Percentiles rank a stretch among this genome's conserved stretches.
phyloP scores from a whole-genome alignment of 2,113 vertebrate genomes.

The Probosciger aterrimus region DNA sequence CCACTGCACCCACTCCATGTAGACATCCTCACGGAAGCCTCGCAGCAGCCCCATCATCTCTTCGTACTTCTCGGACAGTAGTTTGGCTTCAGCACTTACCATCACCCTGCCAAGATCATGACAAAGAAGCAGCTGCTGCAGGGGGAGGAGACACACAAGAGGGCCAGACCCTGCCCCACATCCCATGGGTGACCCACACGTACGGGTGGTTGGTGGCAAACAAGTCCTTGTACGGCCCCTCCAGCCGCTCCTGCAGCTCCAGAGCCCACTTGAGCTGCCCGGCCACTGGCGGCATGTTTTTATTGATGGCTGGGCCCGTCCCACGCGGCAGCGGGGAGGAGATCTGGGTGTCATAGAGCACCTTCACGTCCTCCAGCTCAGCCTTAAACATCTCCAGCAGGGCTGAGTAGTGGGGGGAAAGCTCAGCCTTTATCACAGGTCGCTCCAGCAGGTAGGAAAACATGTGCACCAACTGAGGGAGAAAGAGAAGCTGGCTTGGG shows the following conservation, averaged over 20 bases:
- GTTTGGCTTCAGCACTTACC: slow-evolving; percentile 53
- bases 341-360: slow-evolving; percentile 64
- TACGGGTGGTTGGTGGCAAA: slow-evolving; percentile 70
- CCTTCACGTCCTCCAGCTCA: slow-evolving; percentile 72
- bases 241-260: slow-evolving; percentile 75
- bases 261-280: slow-evolving; percentile 76
- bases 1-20: slow-evolving; percentile 43
- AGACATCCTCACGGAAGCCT: slow-evolving; percentile 12
- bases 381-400: slow-evolving; percentile 70
- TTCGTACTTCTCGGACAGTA: slow-evolving; percentile 56
- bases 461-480: slow-evolving; percentile 77
- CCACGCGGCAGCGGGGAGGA: rapidly evolving
- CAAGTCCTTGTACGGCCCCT: slow-evolving; percentile 53
- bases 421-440: slow-evolving; percentile 66
- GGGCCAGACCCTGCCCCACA: rapidly evolving
- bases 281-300: slow-evolving; percentile 72
- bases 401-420: slow-evolving; percentile 50
- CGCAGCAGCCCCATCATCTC: slow-evolving; percentile 69
- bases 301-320: slow-evolving; percentile 30
- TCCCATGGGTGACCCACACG: neutral
- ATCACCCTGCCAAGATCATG: slow-evolving; percentile 15
- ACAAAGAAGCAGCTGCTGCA: neutral
- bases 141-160: rapidly evolving
- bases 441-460: slow-evolving; percentile 74
- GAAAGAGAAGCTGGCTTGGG: neutral